phyloP scores from a whole-genome alignment of 1,140 invertebrate genomes.

The Schmidtea mediterranea region DNA sequence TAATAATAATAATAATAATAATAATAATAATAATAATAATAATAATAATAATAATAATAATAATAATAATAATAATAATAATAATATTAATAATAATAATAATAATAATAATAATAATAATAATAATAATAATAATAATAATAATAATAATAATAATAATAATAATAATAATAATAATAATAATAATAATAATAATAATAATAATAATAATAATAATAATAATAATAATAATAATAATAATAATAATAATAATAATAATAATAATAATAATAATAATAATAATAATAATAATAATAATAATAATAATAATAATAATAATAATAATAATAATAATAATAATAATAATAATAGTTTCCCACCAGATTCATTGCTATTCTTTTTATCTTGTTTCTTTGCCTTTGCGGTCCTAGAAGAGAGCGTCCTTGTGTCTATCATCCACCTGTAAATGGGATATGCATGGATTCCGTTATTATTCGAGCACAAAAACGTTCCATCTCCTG shows the following conservation, averaged over 20 bases:
- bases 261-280: constrained; percentile 4
- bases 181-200: constrained; percentile 3
- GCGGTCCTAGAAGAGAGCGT: too few relatives aligned
- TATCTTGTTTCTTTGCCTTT: too few relatives aligned
- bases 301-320: constrained; percentile 2
- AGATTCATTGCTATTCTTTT: too few relatives aligned
- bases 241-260: background rate
- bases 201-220: background rate
- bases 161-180: constrained; percentile 1
- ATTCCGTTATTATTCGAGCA: too few relatives aligned
- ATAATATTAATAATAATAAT: background rate
- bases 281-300: background rate
- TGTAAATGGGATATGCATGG: too few relatives aligned
- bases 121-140: background rate
- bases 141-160: background rate
- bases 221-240: background rate
- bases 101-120: constrained; percentile 3
- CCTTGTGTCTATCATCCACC: too few relatives aligned
- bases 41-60: background rate
- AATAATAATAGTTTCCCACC: background rate
- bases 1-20: too few relatives aligned
- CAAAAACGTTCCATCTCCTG: too few relatives aligned
- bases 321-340: background rate
- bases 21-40: background rate
- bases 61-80: background rate